Base-by-base conservation (phyloP, 2,797 vertebrate genomes). In the Microctenopoma lineatum region DNA sequence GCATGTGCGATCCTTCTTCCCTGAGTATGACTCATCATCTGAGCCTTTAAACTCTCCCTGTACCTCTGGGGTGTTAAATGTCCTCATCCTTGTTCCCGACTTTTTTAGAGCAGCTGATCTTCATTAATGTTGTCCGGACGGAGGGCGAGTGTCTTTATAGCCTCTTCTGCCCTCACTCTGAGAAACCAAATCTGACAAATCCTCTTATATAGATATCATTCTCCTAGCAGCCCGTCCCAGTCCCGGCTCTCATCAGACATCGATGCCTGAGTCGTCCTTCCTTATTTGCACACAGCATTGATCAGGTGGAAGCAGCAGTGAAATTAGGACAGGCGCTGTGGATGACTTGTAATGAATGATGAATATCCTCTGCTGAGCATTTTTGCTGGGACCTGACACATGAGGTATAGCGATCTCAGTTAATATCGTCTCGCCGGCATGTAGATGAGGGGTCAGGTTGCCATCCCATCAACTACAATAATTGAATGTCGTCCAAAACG, bases 151-250 rank as follows among this genome's bases (percentile, higher is more conserved):
- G 73, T 79, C 79, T 83, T 60, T 66, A 65, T 59, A 51, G 66
- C 51, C 75, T 87, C 66, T 75, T 53, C 66, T 80, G 74, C 85
- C 77, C 59, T 69, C 61, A 68, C 78, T 54, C 63, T 42, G 65
- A 80, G 74, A 83, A 86, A 84, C 79, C 66, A 72, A 80, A 80
- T 84, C 81, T 73, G 80, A 89, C 81, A 88, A 87, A 91, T 90
- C 90, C 86, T 90, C 84, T 90, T 87, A 85, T 73, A 73, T 80
- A 90, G 80, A 87, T 82, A 83, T 82, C 65, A 72, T 38, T 80
- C 78, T 80, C 46, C 57, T 56, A 18, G 58, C 53, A 48, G 44
- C 54, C 66, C 44, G 26, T 44, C 53, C 58, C 7, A 1, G 21
- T 29, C 63, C 46, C 39, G 7, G 26, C 74, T 79, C 75, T 75